Percentiles rank a stretch among this genome's conserved stretches.
phyloP scores from a whole-genome alignment of 2,888 invertebrate genomes.

The Tipula confusa region DNA sequence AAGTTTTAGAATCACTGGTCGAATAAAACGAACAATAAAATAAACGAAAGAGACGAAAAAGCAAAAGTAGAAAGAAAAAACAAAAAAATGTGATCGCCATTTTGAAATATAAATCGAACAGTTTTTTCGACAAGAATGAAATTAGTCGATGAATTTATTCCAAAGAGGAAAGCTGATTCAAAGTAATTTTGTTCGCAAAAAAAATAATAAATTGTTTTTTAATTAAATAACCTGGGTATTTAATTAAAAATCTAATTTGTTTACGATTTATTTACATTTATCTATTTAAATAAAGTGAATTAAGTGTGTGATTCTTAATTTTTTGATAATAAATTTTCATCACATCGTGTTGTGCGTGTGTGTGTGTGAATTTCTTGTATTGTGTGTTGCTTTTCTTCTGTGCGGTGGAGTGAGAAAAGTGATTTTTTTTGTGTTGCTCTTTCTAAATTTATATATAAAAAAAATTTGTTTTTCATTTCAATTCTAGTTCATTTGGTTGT shows the following conservation, averaged over 20 bases:
- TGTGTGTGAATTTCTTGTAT: background rate
- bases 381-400: no score
- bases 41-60: background rate
- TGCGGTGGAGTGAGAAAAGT: background rate
- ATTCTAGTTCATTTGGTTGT: background rate
- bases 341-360: background rate
- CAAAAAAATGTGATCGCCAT: background rate
- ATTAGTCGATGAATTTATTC: background rate
- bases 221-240: background rate
- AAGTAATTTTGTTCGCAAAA: background rate
- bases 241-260: background rate
- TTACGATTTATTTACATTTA: background rate
- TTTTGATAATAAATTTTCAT: background rate
- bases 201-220: background rate
- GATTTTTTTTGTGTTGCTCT: background rate
- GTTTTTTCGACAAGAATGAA: background rate
- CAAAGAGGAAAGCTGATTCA: background rate
- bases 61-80: background rate
- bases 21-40: background rate
- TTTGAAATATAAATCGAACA: conserved; percentile 6
- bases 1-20: background rate
- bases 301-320: background rate
- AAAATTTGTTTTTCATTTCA: background rate
- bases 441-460: background rate
- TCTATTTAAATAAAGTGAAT: background rate